Conservation (phyloP, 37 sponge, comb jelly and placozoan genomes). For the Halichondria panicea region DNA sequence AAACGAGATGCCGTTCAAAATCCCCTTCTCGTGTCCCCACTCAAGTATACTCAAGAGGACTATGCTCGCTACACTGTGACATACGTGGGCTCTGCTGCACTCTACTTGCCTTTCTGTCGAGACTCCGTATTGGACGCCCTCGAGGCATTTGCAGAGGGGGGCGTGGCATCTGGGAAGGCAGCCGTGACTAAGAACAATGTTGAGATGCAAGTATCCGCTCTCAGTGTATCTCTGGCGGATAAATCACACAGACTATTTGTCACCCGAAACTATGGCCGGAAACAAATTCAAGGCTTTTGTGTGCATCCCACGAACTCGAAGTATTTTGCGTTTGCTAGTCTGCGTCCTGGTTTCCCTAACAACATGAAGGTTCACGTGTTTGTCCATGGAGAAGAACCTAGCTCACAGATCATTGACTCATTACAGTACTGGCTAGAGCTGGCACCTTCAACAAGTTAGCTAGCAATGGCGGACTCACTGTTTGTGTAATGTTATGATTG, state of each 20-base stretch:
- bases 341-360: slow-evolving; percentile 42
- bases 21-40: slow-evolving; percentile 6
- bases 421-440: slow-evolving; percentile 62
- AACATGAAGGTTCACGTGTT: slow-evolving; percentile 59
- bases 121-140: slow-evolving; percentile 40
- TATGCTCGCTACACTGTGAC: slow-evolving; percentile 51
- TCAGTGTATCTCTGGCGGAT: slow-evolving; percentile 55
- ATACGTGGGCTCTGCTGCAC: slow-evolving; percentile 54
- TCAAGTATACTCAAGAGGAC: slow-evolving; percentile 48
- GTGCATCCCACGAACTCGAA: slow-evolving; percentile 12
- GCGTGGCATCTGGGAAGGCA: slow-evolving; percentile 55
- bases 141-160: slow-evolving; percentile 20
- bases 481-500: no score
- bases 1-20: not conserved
- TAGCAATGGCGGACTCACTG: no score
- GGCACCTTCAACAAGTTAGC: no score
- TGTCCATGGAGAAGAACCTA: slow-evolving; percentile 4
- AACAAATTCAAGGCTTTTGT: slow-evolving; percentile 49
- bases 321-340: slow-evolving; percentile 52
- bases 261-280: slow-evolving; percentile 57
- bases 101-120: slow-evolving; percentile 25
- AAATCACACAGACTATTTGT: slow-evolving; percentile 46
- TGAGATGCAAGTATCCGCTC: slow-evolving; percentile 44
- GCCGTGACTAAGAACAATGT: slow-evolving; percentile 46
- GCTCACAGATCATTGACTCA: slow-evolving; percentile 28